A percentile compares a stretch with the other conserved stretches of the same genome.
phyloP scores from a whole-genome alignment of 2,888 invertebrate genomes.

The Ophraella communa region DNA sequence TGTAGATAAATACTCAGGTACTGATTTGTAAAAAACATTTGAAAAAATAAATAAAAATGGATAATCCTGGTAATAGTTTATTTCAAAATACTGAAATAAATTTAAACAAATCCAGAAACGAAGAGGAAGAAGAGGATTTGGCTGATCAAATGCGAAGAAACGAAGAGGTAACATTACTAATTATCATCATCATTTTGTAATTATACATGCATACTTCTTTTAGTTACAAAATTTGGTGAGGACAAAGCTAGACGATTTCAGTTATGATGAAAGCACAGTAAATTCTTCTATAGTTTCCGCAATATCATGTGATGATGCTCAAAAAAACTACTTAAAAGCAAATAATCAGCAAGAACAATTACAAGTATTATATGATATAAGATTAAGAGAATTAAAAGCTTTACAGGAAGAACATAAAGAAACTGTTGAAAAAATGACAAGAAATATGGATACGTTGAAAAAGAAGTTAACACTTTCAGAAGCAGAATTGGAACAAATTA shows the following conservation, averaged over 20 bases:
- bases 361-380: constrained; percentile 58
- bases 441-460: constrained; percentile 45
- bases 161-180: constrained; percentile 64
- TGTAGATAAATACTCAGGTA: too few relatives aligned
- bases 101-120: constrained; percentile 69
- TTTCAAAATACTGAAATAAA: constrained; percentile 74
- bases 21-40: background rate
- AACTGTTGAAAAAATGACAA: constrained; percentile 39
- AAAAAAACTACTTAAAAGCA: constrained; percentile 45
- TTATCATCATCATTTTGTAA: background rate
- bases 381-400: constrained; percentile 53
- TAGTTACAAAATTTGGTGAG: constrained; percentile 70
- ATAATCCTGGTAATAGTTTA: constrained; percentile 69
- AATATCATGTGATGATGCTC: constrained; percentile 43
- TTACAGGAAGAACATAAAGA: constrained; percentile 45
- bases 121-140: constrained; percentile 69
- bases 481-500: constrained; percentile 48
- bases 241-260: constrained; percentile 73
- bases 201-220: too few relatives aligned
- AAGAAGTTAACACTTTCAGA: constrained; percentile 45
- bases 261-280: constrained; percentile 65
- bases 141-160: constrained; percentile 71
- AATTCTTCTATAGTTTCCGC: constrained; percentile 50
- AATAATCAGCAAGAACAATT: constrained; percentile 54
- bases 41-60: constrained; percentile 35